Conservation (phyloP, 1,140 invertebrate species). For the Drosophila novamexicana region DNA sequence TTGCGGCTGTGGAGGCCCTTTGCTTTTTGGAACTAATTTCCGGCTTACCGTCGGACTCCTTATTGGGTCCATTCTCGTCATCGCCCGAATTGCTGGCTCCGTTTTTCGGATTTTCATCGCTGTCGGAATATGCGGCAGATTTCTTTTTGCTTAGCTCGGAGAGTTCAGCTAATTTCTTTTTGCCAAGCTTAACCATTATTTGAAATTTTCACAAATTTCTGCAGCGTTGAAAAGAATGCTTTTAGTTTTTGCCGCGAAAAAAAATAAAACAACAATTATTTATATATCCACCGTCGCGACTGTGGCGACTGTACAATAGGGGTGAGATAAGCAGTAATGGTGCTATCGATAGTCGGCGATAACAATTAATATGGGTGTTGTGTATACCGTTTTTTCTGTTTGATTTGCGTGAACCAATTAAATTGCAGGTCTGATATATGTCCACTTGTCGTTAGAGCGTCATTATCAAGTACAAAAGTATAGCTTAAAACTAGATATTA, state of each 20-base stretch:
- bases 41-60: constrained; percentile 10
- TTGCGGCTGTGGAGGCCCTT: constrained; percentile 1
- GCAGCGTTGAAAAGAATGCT: not conserved
- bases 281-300: constrained; percentile 32
- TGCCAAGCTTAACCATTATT: constrained; percentile 59
- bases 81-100: constrained; percentile 13
- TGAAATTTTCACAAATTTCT: not conserved
- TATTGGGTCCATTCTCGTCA: constrained; percentile 30
- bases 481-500: too few species aligned
- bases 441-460: too few species aligned
- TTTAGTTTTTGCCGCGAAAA: constrained; percentile 47
- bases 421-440: too few species aligned
- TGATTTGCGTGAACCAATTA: too few species aligned
- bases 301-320: constrained; percentile 26
- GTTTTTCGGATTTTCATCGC: constrained; percentile 49
- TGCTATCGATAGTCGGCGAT: not conserved
- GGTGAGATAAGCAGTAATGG: constrained; percentile 1
- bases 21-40: constrained; percentile 29
- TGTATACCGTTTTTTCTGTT: too few species aligned
- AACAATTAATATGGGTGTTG: too few species aligned
- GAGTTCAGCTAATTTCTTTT: constrained; percentile 43
- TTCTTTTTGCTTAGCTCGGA: constrained; percentile 45
- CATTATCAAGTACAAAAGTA: too few species aligned
- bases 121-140: constrained; percentile 31
- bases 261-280: constrained; percentile 35